Evolutionary conservation across 2,888 invertebrate species (phyloP).

Genomic region (Oxytorus armatus): DNA sequence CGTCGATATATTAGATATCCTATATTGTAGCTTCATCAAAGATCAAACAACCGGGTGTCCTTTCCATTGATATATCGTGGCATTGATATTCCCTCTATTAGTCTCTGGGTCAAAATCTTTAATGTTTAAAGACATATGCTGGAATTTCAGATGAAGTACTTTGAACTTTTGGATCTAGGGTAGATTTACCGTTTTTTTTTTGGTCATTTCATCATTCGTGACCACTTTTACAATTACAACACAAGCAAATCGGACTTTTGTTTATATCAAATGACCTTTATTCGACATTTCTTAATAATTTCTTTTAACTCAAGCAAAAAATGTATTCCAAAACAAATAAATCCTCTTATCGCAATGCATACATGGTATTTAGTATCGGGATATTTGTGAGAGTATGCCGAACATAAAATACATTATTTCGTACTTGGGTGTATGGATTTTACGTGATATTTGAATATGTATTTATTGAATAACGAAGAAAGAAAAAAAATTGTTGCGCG

Average conservation of each 20-base stretch:
- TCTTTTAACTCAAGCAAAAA: neutral
- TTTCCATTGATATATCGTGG: conserved; percentile 63
- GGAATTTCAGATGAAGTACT: neutral
- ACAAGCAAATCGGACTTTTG: no score
- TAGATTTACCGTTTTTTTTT: no score
- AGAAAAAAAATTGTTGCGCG: conserved; percentile 27
- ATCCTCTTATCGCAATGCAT: neutral
- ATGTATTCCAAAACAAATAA: neutral
- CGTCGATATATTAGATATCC: conserved; percentile 10
- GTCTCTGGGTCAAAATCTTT: conserved; percentile 33
- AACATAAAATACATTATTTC: conserved; percentile 17
- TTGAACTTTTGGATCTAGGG: no score
- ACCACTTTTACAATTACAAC: no score
- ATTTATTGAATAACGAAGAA: conserved; percentile 19
- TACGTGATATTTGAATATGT: conserved; percentile 47
- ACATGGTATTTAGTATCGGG: conserved; percentile 2
- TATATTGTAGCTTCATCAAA: conserved; percentile 21
- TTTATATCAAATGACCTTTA: no score
- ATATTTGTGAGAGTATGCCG: conserved; percentile 1
- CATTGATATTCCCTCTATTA: conserved; percentile 56
- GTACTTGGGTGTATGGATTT: conserved; percentile 30
- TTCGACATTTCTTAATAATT: no score
- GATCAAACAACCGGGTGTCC: conserved; percentile 70
- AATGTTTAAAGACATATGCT: neutral
- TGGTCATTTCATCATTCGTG: no score